Conservation (phyloP, 1,140 invertebrate genomes). For the Macrobrachium nipponense region DNA sequence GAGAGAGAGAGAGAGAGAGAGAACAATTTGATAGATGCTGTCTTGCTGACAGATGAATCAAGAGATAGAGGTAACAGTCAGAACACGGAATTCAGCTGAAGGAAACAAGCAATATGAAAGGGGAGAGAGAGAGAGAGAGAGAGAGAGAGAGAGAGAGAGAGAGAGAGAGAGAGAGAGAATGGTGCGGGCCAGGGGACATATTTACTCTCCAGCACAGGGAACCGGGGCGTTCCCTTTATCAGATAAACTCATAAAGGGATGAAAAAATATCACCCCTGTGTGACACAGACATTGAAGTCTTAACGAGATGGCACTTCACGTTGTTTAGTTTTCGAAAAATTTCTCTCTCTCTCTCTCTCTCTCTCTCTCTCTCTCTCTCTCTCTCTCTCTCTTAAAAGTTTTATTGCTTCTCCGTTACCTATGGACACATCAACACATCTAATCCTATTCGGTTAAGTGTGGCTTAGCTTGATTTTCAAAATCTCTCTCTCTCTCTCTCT, state of each 20-base stretch:
- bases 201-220: background rate
- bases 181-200: background rate
- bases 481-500: conserved; percentile 5
- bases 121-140: conserved; percentile 26
- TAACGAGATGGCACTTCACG: no score
- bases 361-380: no score
- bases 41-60: background rate
- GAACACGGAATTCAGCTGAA: background rate
- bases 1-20: background rate
- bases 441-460: background rate
- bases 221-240: background rate
- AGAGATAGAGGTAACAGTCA: background rate
- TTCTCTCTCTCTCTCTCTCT: no score
- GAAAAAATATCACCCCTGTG: background rate
- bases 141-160: conserved; percentile 28
- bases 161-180: conserved; percentile 19
- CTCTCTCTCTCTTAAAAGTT: no score
- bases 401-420: no score
- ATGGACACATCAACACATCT: no score
- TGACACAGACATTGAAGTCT: no score
- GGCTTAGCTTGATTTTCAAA: background rate
- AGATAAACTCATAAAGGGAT: background rate
- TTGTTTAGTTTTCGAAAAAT: no score
- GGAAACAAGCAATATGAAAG: background rate
- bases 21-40: background rate